Conservation (phyloP, 2,888 invertebrate genomes). For the Candidula unifasciata region DNA sequence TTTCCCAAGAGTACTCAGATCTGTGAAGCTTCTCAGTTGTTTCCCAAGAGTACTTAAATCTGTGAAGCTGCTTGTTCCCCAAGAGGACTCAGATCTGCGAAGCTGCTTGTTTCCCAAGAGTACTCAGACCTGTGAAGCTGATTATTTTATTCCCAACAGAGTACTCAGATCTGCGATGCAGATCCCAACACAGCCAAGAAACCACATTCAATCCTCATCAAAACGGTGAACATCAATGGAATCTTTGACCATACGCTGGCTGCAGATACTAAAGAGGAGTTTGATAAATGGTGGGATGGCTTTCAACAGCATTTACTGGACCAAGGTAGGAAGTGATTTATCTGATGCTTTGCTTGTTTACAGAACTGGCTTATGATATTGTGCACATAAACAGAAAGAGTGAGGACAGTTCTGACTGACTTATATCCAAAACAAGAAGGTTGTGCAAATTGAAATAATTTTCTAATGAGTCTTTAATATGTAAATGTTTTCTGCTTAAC, state of each 20-base stretch:
- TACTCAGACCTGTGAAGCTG: no score
- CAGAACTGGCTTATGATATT: neutral
- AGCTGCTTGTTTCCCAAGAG: neutral
- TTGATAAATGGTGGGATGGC: constrained; percentile 80
- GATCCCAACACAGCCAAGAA: constrained; percentile 77
- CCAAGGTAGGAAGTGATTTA: constrained; percentile 76
- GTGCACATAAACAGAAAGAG: no score
- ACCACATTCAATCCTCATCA: constrained; percentile 74
- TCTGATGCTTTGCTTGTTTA: neutral
- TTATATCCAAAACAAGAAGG: no score
- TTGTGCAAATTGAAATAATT: no score
- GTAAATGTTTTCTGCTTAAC: no score
- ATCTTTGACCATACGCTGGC: constrained; percentile 77
- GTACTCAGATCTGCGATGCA: constrained; percentile 80
- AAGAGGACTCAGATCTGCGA: neutral
- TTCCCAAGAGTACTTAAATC: no score
- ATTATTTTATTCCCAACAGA: constrained; percentile 69
- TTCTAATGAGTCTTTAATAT: no score
- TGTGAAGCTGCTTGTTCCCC: no score
- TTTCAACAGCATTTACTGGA: constrained; percentile 81
- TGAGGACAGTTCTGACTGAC: no score
- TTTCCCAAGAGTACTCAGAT: no score
- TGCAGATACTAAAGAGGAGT: constrained; percentile 78
- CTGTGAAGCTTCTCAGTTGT: no score
- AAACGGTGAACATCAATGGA: constrained; percentile 63